Evolutionary conservation across 2,797 vertebrate species (phyloP).

Genomic region (Melanotaenia boesemani): DNA sequence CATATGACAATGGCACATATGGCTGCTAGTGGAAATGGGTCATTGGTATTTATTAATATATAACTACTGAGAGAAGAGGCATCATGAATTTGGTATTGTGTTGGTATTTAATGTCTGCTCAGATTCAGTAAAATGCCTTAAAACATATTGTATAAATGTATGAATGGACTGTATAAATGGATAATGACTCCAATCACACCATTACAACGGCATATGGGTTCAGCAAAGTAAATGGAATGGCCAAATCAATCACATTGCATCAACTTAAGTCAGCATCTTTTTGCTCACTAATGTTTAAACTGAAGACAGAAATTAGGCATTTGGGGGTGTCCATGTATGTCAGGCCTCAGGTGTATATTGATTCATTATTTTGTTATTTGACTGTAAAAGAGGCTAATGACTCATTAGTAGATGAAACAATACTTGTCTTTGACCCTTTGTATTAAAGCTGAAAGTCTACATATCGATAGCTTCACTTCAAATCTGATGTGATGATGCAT

Average conservation of each 20-base stretch:
- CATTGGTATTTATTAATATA: conserved; percentile 10
- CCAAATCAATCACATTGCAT: not conserved
- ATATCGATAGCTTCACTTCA: not conserved
- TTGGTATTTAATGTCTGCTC: not conserved
- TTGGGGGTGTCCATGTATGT: not conserved
- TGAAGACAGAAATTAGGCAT: not conserved
- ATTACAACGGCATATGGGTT: not conserved
- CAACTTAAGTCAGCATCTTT: not conserved
- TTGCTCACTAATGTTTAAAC: not conserved
- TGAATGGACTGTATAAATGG: not conserved
- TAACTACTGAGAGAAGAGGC: not conserved
- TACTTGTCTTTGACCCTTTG: not conserved
- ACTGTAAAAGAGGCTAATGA: no score
- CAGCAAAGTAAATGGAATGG: not conserved
- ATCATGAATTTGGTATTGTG: not conserved
- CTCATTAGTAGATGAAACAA: not conserved
- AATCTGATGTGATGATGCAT: not conserved
- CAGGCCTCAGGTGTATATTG: no score
- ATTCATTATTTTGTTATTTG: no score
- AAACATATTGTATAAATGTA: not conserved
- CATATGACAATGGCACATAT: not conserved
- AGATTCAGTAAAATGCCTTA: not conserved
- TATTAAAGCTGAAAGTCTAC: not conserved
- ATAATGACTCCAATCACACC: not conserved
- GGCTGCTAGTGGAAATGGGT: not conserved